Base-by-base conservation (phyloP, 1,140 invertebrate genomes). In the Atta colombica region DNA sequence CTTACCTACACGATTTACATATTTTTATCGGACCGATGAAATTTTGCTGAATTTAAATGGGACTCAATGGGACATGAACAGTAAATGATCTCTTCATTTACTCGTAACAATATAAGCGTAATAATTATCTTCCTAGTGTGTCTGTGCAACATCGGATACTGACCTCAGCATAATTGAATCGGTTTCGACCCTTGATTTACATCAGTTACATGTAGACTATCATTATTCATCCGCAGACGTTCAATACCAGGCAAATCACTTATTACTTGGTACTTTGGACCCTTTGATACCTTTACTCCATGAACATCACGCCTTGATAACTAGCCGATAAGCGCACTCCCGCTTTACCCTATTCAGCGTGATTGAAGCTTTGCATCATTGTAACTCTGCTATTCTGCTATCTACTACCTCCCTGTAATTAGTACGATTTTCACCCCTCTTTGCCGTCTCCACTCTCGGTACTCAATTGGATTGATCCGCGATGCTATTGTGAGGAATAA, bases 311-410 rank as follows among this genome's bases (percentile, higher is more conserved):
- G 35, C 21, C 21, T 35, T 74, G 80, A 82, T 82, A 82, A 82
- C 66, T 53, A 81, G 21, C 53, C 53, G 66, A 72, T 82, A 60
- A 82, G 66, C 53, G 63, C 68, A 72, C 53, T 25, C 39, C 65
- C n/a, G 69, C 80, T 84, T 84, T 63, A n/a, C 3, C 39, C 53
- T 74, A 61, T 75, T 84, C 80, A 74, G 14, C 69, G 68, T 39
- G 78, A 72, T 74, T 75, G 80, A 49, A 63, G 68, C 69, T 84
- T 84, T 84, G 45, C 51, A 63, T 84, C 55, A 61, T 75, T 49
- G 69, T 63, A 63, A 35, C 39, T 35, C 12, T n/a, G n/a, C 39
- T 61, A 45, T 61, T 74, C 16, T 12, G 55, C 69, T 75, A 51
- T 84, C 80, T 51, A n/a, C 25, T 61, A 25, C 28, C 69, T 31